Conservation (phyloP, 30 jellyfish, hydroid and myxozoan genomes). For the Aurelia aurita region DNA sequence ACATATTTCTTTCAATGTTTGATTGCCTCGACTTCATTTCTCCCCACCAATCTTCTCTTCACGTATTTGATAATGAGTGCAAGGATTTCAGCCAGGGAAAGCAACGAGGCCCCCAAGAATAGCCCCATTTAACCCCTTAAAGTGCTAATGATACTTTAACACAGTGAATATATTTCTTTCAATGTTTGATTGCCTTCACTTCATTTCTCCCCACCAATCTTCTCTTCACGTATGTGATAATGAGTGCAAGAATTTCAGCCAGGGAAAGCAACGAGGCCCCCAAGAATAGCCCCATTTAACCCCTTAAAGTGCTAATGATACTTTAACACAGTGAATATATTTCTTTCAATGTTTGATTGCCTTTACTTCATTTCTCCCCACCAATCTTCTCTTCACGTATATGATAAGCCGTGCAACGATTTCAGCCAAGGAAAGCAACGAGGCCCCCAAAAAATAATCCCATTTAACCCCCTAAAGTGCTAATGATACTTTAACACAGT, state of each 20-base stretch:
- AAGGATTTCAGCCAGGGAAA: not conserved
- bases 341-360: too few species aligned
- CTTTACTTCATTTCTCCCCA: not conserved
- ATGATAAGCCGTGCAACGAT: not conserved
- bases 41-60: not conserved
- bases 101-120: not conserved
- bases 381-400: not conserved
- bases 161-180: too few species aligned
- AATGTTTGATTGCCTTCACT: not conserved
- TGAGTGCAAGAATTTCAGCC: not conserved
- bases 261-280: not conserved
- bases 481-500: not conserved
- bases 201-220: not conserved
- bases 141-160: not conserved
- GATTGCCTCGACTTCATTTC: not conserved
- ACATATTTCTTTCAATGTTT: too few species aligned
- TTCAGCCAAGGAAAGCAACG: not conserved
- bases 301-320: not conserved
- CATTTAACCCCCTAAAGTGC: not conserved
- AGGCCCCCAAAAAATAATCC: not conserved
- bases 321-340: too few species aligned
- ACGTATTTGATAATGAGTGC: not conserved
- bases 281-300: not conserved
- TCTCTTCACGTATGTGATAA: not conserved
- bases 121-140: not conserved